Evolutionary conservation across 2,888 invertebrate genomes (phyloP), one percentile per base, ranked within the genome.

Genomic region (Luperina nickerlii): DNA sequence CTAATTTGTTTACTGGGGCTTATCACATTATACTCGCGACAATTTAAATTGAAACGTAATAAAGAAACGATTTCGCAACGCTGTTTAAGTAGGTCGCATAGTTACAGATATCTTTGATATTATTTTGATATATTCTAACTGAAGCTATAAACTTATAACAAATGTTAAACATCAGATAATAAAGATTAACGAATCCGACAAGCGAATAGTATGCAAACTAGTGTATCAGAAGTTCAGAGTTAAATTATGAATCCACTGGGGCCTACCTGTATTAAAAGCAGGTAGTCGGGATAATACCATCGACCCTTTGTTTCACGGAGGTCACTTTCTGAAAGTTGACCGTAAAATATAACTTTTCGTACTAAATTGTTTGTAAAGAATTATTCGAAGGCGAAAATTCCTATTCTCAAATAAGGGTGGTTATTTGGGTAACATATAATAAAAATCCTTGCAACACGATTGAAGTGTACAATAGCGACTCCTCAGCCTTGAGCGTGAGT

Each of bases 221-320:
- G 87, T 88, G 85, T 89, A 91, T 91, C 88, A 90, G 83, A 82
- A 87, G 85, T 88, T 84, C 77, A 80, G 90, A 91, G 89, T 91
- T 91, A 92, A 93, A 93, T 93, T 94, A 92, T 93, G 90, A 92
- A 92, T 91, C 92, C 91, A 89, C 85, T 82, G 91, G 91, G 91
- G 92, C 81, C 85, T 85, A 88, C 89, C 88, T 88, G 90, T 91
- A 93, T 95, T 92, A 93, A 94, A 91, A 79, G 42, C 91, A 93
- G 92, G 92, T 92, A 92, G 91, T 88, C 90, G 88, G 90, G 91
- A 92, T 94, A 92, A 94, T 93, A 91, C 90, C 79, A 82, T 82
- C 84, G 90, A 91, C 90, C 93, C 91, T 90, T 92, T 92, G 91
- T 92, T 90, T 91, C 89, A 87, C 86, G 78, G 85, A 90, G 90